phyloP scores from a whole-genome alignment of 1,140 invertebrate genomes.

The Caenorhabditis brenneri region DNA sequence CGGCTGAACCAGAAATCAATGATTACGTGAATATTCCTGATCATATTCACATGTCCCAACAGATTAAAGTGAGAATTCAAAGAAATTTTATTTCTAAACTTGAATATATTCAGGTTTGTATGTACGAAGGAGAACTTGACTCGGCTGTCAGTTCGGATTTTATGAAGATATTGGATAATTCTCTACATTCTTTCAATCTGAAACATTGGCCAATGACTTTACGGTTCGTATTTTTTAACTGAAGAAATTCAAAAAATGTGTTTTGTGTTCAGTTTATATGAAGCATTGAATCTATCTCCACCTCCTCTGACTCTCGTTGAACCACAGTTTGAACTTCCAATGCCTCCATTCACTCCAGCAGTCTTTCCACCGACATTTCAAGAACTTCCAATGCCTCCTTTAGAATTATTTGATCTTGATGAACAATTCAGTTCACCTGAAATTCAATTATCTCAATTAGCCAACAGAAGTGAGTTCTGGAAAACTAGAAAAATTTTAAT shows the following conservation, averaged over 20 bases:
- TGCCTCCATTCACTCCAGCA: constrained; percentile 88
- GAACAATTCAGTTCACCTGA: constrained; percentile 94
- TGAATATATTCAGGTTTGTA: constrained; percentile 74
- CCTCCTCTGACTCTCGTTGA: constrained; percentile 88
- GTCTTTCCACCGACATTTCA: constrained; percentile 91
- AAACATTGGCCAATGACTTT: constrained; percentile 84
- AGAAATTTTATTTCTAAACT: constrained; percentile 82
- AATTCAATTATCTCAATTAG: constrained; percentile 84
- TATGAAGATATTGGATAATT: constrained; percentile 81
- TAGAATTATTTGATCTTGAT: constrained; percentile 96
- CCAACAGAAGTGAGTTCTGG: constrained; percentile 83
- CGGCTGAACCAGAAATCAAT: constrained; percentile 89
- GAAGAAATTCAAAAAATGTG: too few relatives aligned
- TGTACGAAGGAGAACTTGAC: constrained; percentile 81
- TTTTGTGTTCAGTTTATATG: constrained; percentile 79
- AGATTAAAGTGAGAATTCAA: constrained; percentile 78
- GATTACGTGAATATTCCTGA: constrained; percentile 92
- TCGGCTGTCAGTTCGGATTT: constrained; percentile 76
- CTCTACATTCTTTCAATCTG: constrained; percentile 86
- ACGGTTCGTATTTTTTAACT: constrained; percentile 72
- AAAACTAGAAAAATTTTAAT: background rate
- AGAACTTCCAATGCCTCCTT: constrained; percentile 84
- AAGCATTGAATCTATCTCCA: constrained; percentile 85
- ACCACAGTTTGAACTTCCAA: constrained; percentile 95
- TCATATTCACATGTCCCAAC: constrained; percentile 81